Conservation (phyloP, 2,113 vertebrate genomes). For the Chaetura pelagica region DNA sequence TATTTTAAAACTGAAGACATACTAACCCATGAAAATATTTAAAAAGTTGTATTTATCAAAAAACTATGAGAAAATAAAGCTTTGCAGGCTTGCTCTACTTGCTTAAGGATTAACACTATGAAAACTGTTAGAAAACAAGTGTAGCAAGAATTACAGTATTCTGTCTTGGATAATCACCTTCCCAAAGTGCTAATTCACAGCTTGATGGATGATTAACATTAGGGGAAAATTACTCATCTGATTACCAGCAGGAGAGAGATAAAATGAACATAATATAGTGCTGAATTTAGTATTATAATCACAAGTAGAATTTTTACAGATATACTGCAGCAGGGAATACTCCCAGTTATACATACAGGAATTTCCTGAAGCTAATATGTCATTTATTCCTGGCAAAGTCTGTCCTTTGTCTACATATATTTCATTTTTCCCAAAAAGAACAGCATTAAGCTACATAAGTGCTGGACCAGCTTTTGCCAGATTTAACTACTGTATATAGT, state of each 20-base stretch:
- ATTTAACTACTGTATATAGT: slow-evolving; percentile 9
- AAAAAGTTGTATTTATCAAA: background rate
- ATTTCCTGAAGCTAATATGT: slow-evolving; percentile 69
- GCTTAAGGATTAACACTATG: background rate
- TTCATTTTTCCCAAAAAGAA: slow-evolving; percentile 61
- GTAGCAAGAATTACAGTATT: background rate
- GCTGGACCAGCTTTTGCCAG: background rate
- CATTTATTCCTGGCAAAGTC: slow-evolving; percentile 71
- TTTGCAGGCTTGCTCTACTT: background rate
- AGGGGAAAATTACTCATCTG: slow-evolving; percentile 6
- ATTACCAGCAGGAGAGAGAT: slow-evolving; percentile 26
- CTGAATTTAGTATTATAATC: slow-evolving; percentile 54
- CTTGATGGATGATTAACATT: background rate
- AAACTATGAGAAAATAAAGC: background rate
- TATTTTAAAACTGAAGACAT: background rate
- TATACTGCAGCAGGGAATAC: slow-evolving; percentile 58
- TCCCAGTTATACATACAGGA: slow-evolving; percentile 67
- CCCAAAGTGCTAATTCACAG: background rate
- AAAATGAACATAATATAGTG: slow-evolving; percentile 13
- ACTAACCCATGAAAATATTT: background rate
- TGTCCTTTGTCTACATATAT: slow-evolving; percentile 59
- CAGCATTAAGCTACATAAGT: slow-evolving; percentile 6
- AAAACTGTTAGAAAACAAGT: background rate
- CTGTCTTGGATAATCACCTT: background rate
- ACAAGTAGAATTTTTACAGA: slow-evolving; percentile 42